Base-by-base conservation (phyloP, 1,140 invertebrate genomes). In the Drosophila sp. region DNA sequence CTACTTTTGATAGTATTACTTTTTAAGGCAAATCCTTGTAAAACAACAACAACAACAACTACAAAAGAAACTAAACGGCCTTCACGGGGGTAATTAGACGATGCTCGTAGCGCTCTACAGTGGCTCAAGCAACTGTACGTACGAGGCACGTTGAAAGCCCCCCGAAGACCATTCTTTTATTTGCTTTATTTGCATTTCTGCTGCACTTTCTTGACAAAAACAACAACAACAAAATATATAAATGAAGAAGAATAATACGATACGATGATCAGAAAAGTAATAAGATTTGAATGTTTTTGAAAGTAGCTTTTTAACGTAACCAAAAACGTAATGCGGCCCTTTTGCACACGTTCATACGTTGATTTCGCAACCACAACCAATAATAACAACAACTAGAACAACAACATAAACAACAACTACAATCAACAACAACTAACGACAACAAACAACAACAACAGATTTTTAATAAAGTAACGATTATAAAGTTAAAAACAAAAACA, bases 1-100 rank as follows among this genome's bases (percentile, higher is more conserved):
- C 85, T 90, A 90, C 90, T 90, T 89, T 90, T 90, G 78, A 90
- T 90, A 90, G 85, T 90, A 90, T 90, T 86, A 86, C 44, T 83
- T 89, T 90, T 58, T 90, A 90, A 90, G 85, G 85, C 75, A 85
- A 90, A 81, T 74, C 70, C 66, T 89, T 80, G 73, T 84, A 78
- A 80, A 83, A 85, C 47, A 90, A 86, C 74, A 82, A 85, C 81
- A 83, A 85, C 47, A 90, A 86, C 74, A 82, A 85, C 81, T 76
- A 84, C 76, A 62, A 70, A 72, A 70, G 65, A 74, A 50, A 80
- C 66, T 68, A 76, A 50, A 50, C 44, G 44, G 44, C 44, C 44
- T 50, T 11, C 2, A 7, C 2, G 23, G 44, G 44, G 44, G 23
- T 10, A 8, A 27, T 10, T 27, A 23, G n/a, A 47, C 17, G n/a